phyloP scores from a whole-genome alignment of 2,888 invertebrate genomes.

The Heliconius charithonia region DNA sequence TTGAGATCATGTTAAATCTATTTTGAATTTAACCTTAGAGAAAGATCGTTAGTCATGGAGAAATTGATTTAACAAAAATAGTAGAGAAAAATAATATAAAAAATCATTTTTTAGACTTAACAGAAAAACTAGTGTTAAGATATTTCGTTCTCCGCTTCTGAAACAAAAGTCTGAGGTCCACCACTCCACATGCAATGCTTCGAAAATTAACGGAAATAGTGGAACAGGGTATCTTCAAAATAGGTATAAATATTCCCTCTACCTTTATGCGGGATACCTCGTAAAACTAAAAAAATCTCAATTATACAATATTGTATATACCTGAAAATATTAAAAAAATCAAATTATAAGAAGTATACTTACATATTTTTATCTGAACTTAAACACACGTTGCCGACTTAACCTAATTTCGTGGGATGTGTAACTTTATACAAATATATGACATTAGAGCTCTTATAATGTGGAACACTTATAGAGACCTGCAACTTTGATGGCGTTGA shows the following conservation, averaged over 20 bases:
- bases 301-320: no score
- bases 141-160: no score
- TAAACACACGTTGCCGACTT: neutral
- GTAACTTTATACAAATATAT: neutral
- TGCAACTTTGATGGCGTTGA: no score
- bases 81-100: no score
- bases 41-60: neutral
- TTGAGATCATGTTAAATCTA: neutral
- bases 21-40: neutral
- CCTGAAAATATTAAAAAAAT: neutral
- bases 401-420: neutral
- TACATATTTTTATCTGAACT: neutral
- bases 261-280: no score
- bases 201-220: no score
- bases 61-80: neutral
- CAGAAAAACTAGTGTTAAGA: neutral
- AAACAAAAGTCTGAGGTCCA: no score
- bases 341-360: neutral
- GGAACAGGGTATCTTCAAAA: no score
- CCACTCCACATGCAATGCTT: no score
- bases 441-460: neutral
- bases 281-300: no score
- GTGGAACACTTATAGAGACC: neutral
- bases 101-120: neutral
- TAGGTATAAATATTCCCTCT: no score